Conservation (phyloP, 2,888 invertebrate species). For the Arctia plantaginis region DNA sequence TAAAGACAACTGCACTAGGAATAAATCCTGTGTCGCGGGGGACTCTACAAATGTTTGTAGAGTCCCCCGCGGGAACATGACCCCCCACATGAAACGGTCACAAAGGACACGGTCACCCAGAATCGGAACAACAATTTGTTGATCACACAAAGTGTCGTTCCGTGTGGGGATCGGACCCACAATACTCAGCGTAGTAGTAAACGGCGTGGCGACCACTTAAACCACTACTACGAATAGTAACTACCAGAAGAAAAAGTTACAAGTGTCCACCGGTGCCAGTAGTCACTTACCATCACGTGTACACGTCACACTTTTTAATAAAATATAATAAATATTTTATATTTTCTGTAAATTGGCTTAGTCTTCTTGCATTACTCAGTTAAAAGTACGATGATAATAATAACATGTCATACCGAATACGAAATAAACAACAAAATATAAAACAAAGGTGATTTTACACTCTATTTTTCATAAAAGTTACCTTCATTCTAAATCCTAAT, state of each 20-base stretch:
- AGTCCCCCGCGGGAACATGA: too few relatives aligned
- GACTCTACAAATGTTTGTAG: too few relatives aligned
- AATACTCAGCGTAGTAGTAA: too few relatives aligned
- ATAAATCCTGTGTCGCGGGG: too few relatives aligned
- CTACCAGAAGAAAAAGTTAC: not conserved
- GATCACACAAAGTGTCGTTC: too few relatives aligned
- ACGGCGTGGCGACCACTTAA: too few relatives aligned
- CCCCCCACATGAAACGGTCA: too few relatives aligned
- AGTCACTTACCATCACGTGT: not conserved
- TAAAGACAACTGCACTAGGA: too few relatives aligned
- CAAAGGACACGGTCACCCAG: too few relatives aligned
- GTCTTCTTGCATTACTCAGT: not conserved
- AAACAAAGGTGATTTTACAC: not conserved
- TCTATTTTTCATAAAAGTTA: not conserved
- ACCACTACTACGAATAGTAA: too few relatives aligned
- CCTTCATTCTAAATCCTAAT: not conserved
- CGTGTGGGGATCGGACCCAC: too few relatives aligned
- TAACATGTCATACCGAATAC: not conserved
- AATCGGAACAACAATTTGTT: too few relatives aligned
- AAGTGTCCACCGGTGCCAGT: not conserved
- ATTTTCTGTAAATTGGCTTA: not conserved
- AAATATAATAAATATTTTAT: not conserved
- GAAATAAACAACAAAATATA: not conserved
- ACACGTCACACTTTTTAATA: not conserved
- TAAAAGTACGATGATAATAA: not conserved